Conservation (phyloP, 2,888 invertebrate species). For the Catocala fraxini region DNA sequence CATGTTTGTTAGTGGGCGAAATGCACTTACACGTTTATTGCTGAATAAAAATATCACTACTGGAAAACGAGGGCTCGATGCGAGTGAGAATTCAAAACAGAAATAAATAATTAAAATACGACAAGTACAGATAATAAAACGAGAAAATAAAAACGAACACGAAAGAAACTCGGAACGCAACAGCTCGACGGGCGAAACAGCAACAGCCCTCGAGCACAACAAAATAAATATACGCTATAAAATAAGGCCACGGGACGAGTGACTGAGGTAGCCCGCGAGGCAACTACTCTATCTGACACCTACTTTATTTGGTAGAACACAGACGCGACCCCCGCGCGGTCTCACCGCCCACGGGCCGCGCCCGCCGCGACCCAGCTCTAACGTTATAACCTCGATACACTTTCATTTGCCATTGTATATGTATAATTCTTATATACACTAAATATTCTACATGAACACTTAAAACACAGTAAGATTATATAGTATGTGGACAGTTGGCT, state of each 20-base stretch:
- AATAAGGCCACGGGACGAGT: constrained; percentile 84
- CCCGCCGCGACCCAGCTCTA: constrained; percentile 53
- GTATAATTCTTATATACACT: constrained; percentile 83
- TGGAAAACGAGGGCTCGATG: constrained; percentile 84
- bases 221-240: constrained; percentile 83
- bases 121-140: constrained; percentile 77
- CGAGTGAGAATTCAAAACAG: constrained; percentile 80
- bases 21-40: constrained; percentile 86
- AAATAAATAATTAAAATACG: constrained; percentile 84
- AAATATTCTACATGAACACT: constrained; percentile 84
- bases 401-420: constrained; percentile 68
- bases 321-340: constrained; percentile 53
- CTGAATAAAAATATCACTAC: constrained; percentile 87
- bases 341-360: constrained; percentile 49
- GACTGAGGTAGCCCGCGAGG: constrained; percentile 86
- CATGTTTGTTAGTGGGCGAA: constrained; percentile 72
- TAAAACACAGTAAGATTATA: constrained; percentile 82
- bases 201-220: constrained; percentile 85
- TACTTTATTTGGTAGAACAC: constrained; percentile 63
- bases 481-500: constrained; percentile 80
- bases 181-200: constrained; percentile 82
- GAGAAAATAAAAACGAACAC: constrained; percentile 79
- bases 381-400: constrained; percentile 52
- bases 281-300: constrained; percentile 68
- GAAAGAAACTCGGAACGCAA: constrained; percentile 83